Conservation (phyloP, 2,797 vertebrate species). For the Carcharodon carcharias region DNA sequence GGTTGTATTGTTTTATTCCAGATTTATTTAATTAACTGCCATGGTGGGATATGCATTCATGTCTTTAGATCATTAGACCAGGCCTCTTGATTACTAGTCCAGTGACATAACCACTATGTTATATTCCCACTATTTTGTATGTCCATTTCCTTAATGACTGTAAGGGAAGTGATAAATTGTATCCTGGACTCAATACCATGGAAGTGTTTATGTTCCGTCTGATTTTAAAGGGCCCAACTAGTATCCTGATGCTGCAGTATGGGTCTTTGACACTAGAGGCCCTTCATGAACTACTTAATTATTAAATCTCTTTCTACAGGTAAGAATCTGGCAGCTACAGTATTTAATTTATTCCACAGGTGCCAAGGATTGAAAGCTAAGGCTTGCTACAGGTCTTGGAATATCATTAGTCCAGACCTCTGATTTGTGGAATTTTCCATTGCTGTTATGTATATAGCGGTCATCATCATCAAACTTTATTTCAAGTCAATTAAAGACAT, state of each 20-base stretch:
- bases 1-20: not conserved
- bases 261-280: conserved; percentile 10
- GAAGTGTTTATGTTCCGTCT: not conserved
- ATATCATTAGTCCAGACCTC: not conserved
- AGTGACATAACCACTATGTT: not conserved
- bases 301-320: not conserved
- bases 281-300: conserved; percentile 30
- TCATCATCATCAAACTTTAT: conserved; percentile 3
- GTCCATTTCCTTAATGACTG: not conserved
- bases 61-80: not conserved
- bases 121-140: not conserved
- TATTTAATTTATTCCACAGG: conserved; percentile 24
- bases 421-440: conserved; percentile 2
- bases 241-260: not conserved
- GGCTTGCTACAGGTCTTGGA: not conserved
- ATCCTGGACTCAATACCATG: not conserved
- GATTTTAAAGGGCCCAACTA: not conserved
- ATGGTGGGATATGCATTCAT: not conserved
- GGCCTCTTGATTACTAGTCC: not conserved
- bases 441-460: not conserved
- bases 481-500: conserved; percentile 13
- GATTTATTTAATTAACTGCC: not conserved
- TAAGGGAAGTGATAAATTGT: not conserved
- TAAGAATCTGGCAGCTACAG: not conserved
- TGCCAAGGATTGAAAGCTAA: not conserved